Conservation (phyloP, 35 echinoderm and acorn worm species). For the Ophiothrix spiculata region DNA sequence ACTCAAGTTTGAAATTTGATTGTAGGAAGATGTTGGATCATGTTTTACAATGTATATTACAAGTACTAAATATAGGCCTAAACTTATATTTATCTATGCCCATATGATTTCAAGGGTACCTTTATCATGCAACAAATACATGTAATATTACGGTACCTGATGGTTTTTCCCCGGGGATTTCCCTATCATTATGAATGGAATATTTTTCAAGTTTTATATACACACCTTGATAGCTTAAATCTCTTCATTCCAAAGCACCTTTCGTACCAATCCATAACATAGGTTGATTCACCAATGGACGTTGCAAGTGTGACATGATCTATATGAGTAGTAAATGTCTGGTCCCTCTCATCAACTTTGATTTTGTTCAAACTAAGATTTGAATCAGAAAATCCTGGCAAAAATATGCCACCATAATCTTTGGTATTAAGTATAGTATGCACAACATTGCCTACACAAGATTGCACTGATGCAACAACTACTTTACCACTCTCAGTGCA, state of each 20-base stretch:
- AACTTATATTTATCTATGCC: too few species aligned
- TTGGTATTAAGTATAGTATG: slow-evolving; percentile 75
- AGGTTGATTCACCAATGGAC: slow-evolving; percentile 38
- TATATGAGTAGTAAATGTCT: slow-evolving; percentile 56
- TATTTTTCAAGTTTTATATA: too few species aligned
- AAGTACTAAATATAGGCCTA: too few species aligned
- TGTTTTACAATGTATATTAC: too few species aligned
- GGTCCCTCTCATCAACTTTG: neutral
- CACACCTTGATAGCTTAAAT: slow-evolving; percentile 84
- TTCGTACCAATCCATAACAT: slow-evolving; percentile 75
- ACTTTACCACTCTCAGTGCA: slow-evolving; percentile 44
- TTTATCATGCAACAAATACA: too few species aligned
- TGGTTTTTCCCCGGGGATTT: too few species aligned
- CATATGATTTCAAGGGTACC: too few species aligned
- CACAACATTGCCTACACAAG: slow-evolving; percentile 84
- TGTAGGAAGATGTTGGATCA: too few species aligned
- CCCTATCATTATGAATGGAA: too few species aligned
- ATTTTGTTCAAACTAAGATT: neutral
- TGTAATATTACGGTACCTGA: too few species aligned
- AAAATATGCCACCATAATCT: slow-evolving; percentile 70
- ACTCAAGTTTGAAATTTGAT: too few species aligned
- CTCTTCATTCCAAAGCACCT: slow-evolving; percentile 88
- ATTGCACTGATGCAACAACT: slow-evolving; percentile 58
- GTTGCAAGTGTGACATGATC: slow-evolving; percentile 94
- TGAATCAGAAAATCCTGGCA: slow-evolving; percentile 63